Base-by-base conservation (phyloP, 2,797 vertebrate genomes). In the Scleropages formosus region DNA sequence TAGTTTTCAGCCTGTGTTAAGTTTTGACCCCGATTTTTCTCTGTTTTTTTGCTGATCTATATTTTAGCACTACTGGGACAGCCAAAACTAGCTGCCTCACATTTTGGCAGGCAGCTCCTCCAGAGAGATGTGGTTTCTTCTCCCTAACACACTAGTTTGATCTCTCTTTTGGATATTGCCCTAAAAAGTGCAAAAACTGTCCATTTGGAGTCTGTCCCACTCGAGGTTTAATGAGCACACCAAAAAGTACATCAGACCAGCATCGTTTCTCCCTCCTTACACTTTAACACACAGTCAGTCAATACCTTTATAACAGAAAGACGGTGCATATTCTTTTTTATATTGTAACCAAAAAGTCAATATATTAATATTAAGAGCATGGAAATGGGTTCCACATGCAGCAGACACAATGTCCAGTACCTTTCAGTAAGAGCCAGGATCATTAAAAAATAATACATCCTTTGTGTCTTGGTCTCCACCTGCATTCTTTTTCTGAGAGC, bases 61-160 rank as follows among this genome's bases (percentile, higher is more conserved):
- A 90, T 91, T 88, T 86, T 85, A 87, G 76, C 53, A 72, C 80
- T 82, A 82, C 79, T 78, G 80, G 87, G 84, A 85, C 74, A 80
- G 80, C 84, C 39, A 44, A 78, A 80, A 84, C 87, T 84, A 86
- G 86, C 85, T 84, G 82, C 79, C 61, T 75, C 73, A 72, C 78
- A 74, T 74, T 79, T 83, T 81, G 77, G 68, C 75, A 74, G 78
- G 68, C 77, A 75, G 60, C 62, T 22, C 75, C 80, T 78, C 80
- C 58, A 58, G 66, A 76, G 83, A 83, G 72, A 75, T 24, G n/a
- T 68, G 74, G 60, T 72, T 75, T 71, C 70, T 65, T 56, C 75
- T 67, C 20, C 47, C 58, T 67, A 74, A 67, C 72, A 24, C 20
- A 24, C 72, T 67, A 22, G 22, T 53, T 68, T 61, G 26, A 60